phyloP scores from a whole-genome alignment of 1,140 invertebrate species.

The Zaprionus taronus region DNA sequence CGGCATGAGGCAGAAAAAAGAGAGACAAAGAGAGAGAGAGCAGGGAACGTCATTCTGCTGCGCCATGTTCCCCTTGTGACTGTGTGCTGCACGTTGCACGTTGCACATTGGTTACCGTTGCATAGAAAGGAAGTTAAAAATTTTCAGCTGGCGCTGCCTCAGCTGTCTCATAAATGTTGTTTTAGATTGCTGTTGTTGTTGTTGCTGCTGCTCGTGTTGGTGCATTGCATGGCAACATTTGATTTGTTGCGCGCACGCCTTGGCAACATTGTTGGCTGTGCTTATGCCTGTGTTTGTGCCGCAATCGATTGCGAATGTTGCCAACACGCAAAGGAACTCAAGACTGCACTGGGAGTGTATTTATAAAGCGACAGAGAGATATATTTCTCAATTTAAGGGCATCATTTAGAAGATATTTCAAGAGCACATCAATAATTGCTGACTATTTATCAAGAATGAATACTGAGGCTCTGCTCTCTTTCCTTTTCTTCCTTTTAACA shows the following conservation, averaged over 20 bases:
- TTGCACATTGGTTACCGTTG: conserved; percentile 30
- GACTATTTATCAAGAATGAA: neutral
- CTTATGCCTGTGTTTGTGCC: neutral
- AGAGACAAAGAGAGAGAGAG: neutral
- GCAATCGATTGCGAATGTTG: conserved; percentile 44
- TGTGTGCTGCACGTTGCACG: conserved; percentile 20
- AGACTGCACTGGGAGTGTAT: neutral
- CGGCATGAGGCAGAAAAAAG: neutral
- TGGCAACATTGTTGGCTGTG: conserved; percentile 70
- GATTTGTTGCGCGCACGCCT: conserved; percentile 75
- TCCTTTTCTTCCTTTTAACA: neutral
- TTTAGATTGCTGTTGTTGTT: conserved; percentile 54
- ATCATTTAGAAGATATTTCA: neutral
- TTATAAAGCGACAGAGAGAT: neutral
- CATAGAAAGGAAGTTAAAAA: conserved; percentile 54
- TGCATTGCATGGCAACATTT: conserved; percentile 71
- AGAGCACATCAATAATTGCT: neutral
- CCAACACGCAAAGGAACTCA: conserved; percentile 34
- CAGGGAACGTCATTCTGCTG: neutral
- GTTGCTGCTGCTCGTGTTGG: conserved; percentile 46
- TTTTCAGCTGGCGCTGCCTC: conserved; percentile 54
- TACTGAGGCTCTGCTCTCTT: neutral
- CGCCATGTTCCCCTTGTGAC: conserved; percentile 14
- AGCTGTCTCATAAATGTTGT: conserved; percentile 55
- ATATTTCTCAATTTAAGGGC: neutral